A percentile compares a stretch with the other conserved stretches of the same genome.
Conservation (phyloP, 2,797 vertebrate genomes). For the Lagodon rhomboides region DNA sequence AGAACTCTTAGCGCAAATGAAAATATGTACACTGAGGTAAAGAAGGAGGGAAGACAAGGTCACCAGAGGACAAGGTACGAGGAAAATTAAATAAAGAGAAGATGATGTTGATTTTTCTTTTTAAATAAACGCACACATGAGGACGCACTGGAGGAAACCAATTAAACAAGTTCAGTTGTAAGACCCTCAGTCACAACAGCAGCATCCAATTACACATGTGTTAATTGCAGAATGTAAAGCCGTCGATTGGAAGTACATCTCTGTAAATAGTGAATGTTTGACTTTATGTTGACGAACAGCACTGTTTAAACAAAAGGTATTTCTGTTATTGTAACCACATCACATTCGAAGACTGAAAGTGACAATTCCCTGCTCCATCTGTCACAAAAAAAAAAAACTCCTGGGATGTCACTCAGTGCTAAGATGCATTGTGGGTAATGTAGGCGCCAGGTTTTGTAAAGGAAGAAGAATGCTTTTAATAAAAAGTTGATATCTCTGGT, state of each 20-base stretch:
- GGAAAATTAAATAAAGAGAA: background rate
- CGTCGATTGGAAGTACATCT: background rate
- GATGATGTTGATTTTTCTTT: background rate
- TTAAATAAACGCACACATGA: too few relatives aligned
- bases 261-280: background rate
- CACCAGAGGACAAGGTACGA: too few relatives aligned
- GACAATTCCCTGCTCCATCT: background rate
- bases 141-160: background rate
- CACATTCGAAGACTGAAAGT: background rate
- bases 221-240: conserved; percentile 12
- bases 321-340: background rate
- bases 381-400: too few relatives aligned
- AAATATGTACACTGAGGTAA: background rate
- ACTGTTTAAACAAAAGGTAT: background rate
- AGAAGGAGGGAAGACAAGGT: background rate
- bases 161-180: conserved; percentile 14
- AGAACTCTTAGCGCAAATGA: background rate
- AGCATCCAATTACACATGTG: conserved; percentile 13
- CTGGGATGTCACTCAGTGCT: too few relatives aligned
- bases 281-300: background rate
- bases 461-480: too few relatives aligned
- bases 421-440: too few relatives aligned
- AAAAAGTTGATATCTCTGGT: too few relatives aligned
- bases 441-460: too few relatives aligned
- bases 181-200: background rate